Conservation (phyloP, 2,797 vertebrate species). For the Chiroxiphia lanceolata region DNA sequence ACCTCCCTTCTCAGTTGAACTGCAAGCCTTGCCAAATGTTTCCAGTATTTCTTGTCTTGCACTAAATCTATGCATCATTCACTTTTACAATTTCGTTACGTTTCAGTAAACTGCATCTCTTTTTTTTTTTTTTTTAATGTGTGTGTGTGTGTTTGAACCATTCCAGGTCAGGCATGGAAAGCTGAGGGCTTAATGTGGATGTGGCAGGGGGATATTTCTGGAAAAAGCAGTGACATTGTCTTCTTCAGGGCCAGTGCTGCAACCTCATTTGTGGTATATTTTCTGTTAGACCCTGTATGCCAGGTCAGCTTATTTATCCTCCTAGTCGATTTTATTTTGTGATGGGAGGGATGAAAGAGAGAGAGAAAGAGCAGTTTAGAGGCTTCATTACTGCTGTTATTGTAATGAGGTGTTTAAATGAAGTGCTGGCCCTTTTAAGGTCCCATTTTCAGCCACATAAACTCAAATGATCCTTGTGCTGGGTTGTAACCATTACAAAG, state of each 20-base stretch:
- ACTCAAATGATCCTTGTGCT: slow-evolving; percentile 28
- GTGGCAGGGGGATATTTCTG: background rate
- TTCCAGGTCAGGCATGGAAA: background rate
- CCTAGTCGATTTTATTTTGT: background rate
- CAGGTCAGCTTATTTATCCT: background rate
- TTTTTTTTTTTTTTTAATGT: background rate
- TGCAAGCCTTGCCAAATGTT: background rate
- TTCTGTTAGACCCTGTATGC: background rate
- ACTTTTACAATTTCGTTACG: background rate
- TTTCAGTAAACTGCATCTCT: background rate
- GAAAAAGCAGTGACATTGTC: background rate
- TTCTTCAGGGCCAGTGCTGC: background rate
- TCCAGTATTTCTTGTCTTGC: background rate
- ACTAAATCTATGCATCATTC: background rate
- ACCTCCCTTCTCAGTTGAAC: background rate
- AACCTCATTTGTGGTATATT: background rate
- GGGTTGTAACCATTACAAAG: background rate
- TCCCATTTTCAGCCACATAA: slow-evolving; percentile 26
- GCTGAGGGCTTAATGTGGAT: background rate
- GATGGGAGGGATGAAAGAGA: background rate
- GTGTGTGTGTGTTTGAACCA: background rate
- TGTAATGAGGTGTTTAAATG: background rate
- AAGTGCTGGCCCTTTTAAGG: background rate
- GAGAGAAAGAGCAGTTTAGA: background rate
- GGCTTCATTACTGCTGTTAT: background rate